A percentile compares a stretch with the other conserved stretches of the same genome.
phyloP scores from a whole-genome alignment of 2,888 invertebrate species.

The Heliconius hortense region DNA sequence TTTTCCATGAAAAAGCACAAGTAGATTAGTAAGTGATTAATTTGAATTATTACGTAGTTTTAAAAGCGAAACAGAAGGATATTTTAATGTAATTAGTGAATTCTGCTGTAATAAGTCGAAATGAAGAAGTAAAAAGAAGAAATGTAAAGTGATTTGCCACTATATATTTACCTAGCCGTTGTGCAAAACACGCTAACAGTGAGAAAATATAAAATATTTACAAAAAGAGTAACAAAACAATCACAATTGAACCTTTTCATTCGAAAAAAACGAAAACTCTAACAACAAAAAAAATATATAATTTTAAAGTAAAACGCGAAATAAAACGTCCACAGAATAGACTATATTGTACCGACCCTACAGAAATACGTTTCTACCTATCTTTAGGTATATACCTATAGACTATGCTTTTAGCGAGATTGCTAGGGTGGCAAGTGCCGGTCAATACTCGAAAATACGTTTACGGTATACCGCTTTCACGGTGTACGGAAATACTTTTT shows the following conservation, averaged over 20 bases:
- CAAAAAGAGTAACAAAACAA: neutral
- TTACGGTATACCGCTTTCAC: conserved; percentile 49
- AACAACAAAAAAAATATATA: neutral
- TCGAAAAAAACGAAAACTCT: neutral
- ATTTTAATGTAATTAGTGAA: no score
- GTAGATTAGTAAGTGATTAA: no score
- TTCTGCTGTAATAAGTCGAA: no score
- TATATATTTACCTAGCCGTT: neutral
- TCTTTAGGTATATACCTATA: conserved; percentile 44
- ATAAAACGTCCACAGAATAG: conserved; percentile 18
- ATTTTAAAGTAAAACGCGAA: conserved; percentile 16
- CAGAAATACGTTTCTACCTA: conserved; percentile 35
- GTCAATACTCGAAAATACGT: conserved; percentile 61
- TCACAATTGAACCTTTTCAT: neutral
- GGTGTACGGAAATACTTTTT: conserved; percentile 2
- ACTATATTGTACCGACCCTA: conserved; percentile 17
- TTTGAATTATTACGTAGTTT: no score
- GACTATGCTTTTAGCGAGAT: conserved; percentile 70
- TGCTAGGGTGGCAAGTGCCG: conserved; percentile 62
- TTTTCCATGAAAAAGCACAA: no score
- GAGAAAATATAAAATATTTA: neutral
- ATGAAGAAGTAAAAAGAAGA: neutral
- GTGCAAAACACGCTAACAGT: neutral
- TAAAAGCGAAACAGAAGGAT: no score
- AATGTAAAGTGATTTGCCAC: neutral